Percentiles rank a stretch among this genome's conserved stretches.
phyloP scores from a whole-genome alignment of 2,113 vertebrate species.

The Corythaixoides concolor region DNA sequence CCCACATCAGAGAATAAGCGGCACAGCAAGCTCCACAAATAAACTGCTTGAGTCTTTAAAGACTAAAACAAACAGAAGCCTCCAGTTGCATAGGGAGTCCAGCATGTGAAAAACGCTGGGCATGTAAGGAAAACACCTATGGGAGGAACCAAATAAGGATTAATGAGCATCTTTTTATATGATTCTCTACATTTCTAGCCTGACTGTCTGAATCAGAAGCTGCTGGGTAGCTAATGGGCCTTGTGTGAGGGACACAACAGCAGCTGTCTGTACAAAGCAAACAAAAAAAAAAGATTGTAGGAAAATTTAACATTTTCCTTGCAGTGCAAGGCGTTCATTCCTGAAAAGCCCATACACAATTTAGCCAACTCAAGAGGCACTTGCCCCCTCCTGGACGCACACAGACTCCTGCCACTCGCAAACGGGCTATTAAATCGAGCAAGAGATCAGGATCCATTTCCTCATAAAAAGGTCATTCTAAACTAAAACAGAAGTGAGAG shows the following conservation, averaged over 20 bases:
- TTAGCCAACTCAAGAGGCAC: neutral
- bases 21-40: neutral
- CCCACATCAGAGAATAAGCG: neutral
- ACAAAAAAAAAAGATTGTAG: neutral
- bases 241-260: constrained; percentile 26
- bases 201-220: neutral
- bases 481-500: neutral
- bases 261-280: constrained; percentile 21
- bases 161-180: constrained; percentile 43
- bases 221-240: constrained; percentile 46
- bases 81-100: constrained; percentile 8
- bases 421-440: neutral
- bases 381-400: neutral
- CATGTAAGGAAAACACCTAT: constrained; percentile 36
- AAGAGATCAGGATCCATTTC: neutral
- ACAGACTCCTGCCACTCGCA: neutral
- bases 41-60: constrained; percentile 10
- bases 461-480: neutral
- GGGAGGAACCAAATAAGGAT: constrained; percentile 56
- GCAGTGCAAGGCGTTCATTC: neutral
- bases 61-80: constrained; percentile 15
- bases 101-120: neutral
- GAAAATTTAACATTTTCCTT: constrained; percentile 12
- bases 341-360: neutral
- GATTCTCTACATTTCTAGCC: constrained; percentile 26